Evolutionary conservation across 2,113 vertebrate genomes (phyloP).

Genomic region (Xiphias gladius): DNA sequence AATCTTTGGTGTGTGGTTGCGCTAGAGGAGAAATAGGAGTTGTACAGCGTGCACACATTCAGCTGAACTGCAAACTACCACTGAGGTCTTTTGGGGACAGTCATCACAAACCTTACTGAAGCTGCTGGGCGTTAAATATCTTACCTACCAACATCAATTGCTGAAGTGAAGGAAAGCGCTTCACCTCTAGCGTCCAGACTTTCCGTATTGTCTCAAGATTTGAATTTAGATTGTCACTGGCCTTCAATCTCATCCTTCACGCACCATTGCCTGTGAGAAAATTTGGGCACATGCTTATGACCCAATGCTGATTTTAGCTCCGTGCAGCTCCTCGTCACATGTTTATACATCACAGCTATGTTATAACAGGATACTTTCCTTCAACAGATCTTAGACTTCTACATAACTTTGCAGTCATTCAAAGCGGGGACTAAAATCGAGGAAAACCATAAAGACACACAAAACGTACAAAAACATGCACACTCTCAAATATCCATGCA

Average conservation of each 20-base stretch:
- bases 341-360: neutral
- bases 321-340: neutral
- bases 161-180: neutral
- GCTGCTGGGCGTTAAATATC: neutral
- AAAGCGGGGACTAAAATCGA: neutral
- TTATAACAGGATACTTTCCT: neutral
- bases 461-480: too few species aligned
- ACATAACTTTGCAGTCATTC: too few species aligned
- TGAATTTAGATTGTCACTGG: neutral
- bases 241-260: neutral
- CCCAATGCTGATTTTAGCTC: neutral
- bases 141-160: neutral
- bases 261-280: neutral
- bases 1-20: neutral
- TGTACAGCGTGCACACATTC: neutral
- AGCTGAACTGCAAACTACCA: neutral
- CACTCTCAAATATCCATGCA: too few species aligned
- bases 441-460: neutral
- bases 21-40: neutral
- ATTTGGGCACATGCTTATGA: neutral
- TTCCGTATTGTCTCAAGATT: neutral
- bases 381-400: neutral
- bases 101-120: neutral
- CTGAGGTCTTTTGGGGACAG: neutral
- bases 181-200: neutral